Evolutionary conservation across 1,140 invertebrate species (phyloP), one percentile per base, ranked within the genome.

Genomic region (Hyposmocoma kahamanoa): DNA sequence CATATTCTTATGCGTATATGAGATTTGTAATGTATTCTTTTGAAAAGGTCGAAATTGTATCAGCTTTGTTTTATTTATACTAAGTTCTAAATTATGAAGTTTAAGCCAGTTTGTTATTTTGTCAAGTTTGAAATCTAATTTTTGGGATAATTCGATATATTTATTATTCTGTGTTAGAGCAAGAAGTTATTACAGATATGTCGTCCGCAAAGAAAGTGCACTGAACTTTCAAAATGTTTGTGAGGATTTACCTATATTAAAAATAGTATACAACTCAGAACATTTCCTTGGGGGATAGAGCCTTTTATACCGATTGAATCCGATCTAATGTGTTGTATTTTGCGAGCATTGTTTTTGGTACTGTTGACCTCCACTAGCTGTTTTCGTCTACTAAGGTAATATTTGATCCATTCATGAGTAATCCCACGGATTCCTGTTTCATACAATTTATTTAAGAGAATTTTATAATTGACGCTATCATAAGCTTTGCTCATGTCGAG

Each of bases 401-500:
- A 47, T 22, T 36, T 36, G 17, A 47, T 22, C 45, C 45, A 47
- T 5, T 47, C 20, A 13, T 20, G 20, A 3, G 45, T 22, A 15
- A 38, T 17, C 2, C 45, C 45, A 17, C 45, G 36, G 20, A 47
- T n/a, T 9, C 45, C 45, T 6, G n/a, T 21, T 30, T 22, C 26
- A 17, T 38, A 36, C 10, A 36, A 18, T 47, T 47, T 47, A 19
- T 47, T 15, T 3, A 46, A 20, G 3, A 46, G 19, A 1, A 34
- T 34, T 21, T 46, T n/a, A 34, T 34, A 36, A 21, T 19, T 6
- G 17, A 46, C 44, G 6, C 28, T 21, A 44, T 44, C 42, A 13
- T 30, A 44, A 6, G 42, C 42, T 21, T 44, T 44, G 26, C 42
- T 44, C 42, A 44, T 44, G 26, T 44, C 42, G n/a, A 44, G 28